These are phyloP conservation scores for Acanthisitta chloris DNA, from an alignment of 2,113 vertebrate genomes.

Conservation along the genomic window DNA sequence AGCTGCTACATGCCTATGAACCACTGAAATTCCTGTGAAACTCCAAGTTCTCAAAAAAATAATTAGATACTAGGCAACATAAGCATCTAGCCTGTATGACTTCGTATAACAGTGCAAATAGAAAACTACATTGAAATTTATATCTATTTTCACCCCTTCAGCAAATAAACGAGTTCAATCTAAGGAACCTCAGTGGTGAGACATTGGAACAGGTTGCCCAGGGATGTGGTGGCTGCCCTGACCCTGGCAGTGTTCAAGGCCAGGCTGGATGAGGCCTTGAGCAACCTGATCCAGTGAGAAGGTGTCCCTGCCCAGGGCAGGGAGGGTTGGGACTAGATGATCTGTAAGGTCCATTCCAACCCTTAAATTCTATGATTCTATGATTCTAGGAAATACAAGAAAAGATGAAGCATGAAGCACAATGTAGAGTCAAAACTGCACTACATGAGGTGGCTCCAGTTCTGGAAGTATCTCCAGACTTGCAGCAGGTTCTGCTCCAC, in stretches of 20 bases:
- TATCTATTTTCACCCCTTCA: background rate
- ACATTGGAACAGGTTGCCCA: too few relatives aligned
- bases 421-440: background rate
- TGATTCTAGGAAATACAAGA: too few relatives aligned
- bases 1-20: fast-evolving
- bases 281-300: too few relatives aligned
- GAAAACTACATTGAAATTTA: background rate
- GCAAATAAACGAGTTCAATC: background rate
- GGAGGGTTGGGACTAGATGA: too few relatives aligned
- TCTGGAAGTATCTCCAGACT: background rate
- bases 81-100: background rate
- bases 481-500: background rate
- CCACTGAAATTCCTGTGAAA: background rate
- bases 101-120: fast-evolving
- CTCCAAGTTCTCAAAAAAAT: background rate
- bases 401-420: fast-evolving
- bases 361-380: too few relatives aligned
- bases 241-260: too few relatives aligned
- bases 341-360: too few relatives aligned
- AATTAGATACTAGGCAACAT: background rate
- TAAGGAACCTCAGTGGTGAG: too few relatives aligned
- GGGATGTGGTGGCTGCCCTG: too few relatives aligned
- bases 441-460: fast-evolving
- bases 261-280: too few relatives aligned
- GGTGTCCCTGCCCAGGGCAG: too few relatives aligned